phyloP scores from a whole-genome alignment of 2,888 invertebrate species.

The Leptinotarsa juncta region DNA sequence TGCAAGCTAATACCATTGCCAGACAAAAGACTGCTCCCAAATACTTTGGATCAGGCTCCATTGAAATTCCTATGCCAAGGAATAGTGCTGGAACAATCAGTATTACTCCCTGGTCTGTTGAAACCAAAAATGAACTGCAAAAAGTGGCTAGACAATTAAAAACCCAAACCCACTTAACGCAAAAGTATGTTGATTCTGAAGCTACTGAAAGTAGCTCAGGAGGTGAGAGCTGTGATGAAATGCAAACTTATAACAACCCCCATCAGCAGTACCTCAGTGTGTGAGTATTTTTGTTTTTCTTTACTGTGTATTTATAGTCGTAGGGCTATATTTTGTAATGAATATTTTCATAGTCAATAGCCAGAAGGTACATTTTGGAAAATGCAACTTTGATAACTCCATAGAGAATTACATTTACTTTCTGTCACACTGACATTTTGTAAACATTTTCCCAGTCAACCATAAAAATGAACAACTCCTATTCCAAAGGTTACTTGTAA shows the following conservation, averaged over 20 bases:
- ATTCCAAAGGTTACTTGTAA: too few species aligned
- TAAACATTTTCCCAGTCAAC: too few species aligned
- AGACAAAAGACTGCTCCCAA: constrained; percentile 61
- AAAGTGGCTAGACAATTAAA: constrained; percentile 79
- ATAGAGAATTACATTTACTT: too few species aligned
- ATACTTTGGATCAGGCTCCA: constrained; percentile 70
- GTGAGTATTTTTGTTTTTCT: constrained; percentile 71
- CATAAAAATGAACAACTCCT: too few species aligned
- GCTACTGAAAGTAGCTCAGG: constrained; percentile 95
- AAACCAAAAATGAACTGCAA: constrained; percentile 72
- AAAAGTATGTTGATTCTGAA: constrained; percentile 87
- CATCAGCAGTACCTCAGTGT: constrained; percentile 81
- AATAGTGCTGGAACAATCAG: constrained; percentile 58
- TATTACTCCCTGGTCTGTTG: constrained; percentile 65
- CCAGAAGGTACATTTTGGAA: too few species aligned
- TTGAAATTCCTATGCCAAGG: constrained; percentile 55
- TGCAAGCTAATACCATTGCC: constrained; percentile 63
- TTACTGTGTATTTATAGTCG: neutral
- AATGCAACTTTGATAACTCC: too few species aligned
- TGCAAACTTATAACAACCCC: constrained; percentile 81
- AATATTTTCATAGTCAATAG: too few species aligned
- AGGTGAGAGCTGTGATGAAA: constrained; percentile 93
- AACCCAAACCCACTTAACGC: constrained; percentile 79
- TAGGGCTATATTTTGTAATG: neutral
- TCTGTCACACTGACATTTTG: too few species aligned